A percentile compares a stretch with the other conserved stretches of the same genome.
Evolutionary conservation across 2,113 vertebrate species (phyloP).

Genomic region (Carettochelys insculpta): DNA sequence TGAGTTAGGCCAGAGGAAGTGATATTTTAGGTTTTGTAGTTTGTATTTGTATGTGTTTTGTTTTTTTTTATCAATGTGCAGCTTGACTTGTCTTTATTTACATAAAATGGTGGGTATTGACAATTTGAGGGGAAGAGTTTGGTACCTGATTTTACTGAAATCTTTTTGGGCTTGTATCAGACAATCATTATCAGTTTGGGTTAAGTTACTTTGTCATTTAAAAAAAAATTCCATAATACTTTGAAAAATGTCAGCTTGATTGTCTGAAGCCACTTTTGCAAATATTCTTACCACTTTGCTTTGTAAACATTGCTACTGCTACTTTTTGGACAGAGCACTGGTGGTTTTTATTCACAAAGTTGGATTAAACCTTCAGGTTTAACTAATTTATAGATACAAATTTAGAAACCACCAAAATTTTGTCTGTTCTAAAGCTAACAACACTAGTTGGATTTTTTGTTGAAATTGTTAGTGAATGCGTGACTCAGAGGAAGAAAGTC

Average conservation of each 20-base stretch:
- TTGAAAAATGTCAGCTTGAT: not conserved
- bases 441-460: not conserved
- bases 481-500: not conserved
- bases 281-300: not conserved
- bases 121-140: not conserved
- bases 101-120: not conserved
- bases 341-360: not conserved
- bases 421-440: not conserved
- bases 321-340: rapidly evolving
- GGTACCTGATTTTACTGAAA: not conserved
- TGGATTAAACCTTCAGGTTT: not conserved
- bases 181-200: not conserved
- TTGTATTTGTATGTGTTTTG: not conserved
- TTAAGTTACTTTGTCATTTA: not conserved
- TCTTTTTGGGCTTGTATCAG: not conserved
- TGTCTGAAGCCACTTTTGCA: not conserved
- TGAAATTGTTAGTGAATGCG: not conserved
- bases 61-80: not conserved
- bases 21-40: not conserved
- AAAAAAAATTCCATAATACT: not conserved
- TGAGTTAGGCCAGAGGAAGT: not conserved
- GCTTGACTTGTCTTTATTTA: not conserved
- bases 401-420: not conserved
- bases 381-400: not conserved
- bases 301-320: not conserved